phyloP scores from a whole-genome alignment of 2,888 invertebrate genomes.

The Drosophila monieri region DNA sequence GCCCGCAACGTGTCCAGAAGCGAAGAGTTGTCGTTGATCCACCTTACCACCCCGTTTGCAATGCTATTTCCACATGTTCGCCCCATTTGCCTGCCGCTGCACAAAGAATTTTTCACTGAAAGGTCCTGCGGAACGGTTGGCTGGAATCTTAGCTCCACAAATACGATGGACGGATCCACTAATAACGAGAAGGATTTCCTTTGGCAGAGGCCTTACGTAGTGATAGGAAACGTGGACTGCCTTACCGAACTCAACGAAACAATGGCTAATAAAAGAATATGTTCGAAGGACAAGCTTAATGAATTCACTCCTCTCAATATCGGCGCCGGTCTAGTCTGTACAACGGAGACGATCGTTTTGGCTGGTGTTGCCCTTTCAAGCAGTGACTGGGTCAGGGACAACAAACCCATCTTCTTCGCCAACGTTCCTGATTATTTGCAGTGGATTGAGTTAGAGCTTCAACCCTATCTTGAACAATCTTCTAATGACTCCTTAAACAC shows the following conservation, averaged over 20 bases:
- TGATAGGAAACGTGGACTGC: slow-evolving; percentile 1
- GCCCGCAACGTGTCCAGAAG: no score
- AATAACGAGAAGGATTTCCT: background rate
- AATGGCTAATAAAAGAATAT: background rate
- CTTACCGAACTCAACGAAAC: no score
- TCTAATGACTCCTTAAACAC: no score
- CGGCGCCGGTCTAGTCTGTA: background rate
- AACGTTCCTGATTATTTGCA: no score
- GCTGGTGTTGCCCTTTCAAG: background rate
- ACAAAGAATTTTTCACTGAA: background rate
- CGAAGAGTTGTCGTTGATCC: background rate
- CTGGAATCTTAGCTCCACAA: background rate
- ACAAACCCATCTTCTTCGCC: no score
- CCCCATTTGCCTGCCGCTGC: background rate
- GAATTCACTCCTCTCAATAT: background rate
- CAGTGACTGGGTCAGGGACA: background rate
- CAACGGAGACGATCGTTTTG: background rate
- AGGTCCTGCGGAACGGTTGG: background rate
- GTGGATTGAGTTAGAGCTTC: no score
- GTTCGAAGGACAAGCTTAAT: background rate
- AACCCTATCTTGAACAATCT: no score
- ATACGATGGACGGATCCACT: no score
- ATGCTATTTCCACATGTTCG: background rate
- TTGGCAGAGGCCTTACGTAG: background rate
- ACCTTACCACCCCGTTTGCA: background rate